Evolutionary conservation across 2,888 invertebrate genomes (phyloP).

Genomic region (Ochlodes sylvanus): DNA sequence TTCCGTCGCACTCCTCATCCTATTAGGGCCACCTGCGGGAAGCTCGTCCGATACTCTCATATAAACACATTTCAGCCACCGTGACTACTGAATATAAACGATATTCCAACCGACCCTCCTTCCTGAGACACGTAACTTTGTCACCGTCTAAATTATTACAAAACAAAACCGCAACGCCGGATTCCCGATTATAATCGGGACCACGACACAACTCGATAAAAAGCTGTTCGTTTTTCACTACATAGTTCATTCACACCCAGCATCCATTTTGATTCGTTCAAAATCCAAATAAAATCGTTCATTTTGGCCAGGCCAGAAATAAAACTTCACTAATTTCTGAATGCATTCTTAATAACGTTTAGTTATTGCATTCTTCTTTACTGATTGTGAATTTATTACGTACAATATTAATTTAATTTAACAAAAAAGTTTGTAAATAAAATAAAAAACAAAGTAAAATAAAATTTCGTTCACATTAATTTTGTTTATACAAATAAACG

Average conservation of each 20-base stretch:
- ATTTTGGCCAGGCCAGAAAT: constrained; percentile 71
- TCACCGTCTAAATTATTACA: constrained; percentile 67
- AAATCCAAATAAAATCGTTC: constrained; percentile 81
- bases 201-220: constrained; percentile 83
- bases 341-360: constrained; percentile 52
- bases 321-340: constrained; percentile 58
- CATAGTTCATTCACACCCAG: constrained; percentile 85
- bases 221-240: constrained; percentile 84
- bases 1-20: constrained; percentile 81
- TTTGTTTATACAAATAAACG: too few species aligned
- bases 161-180: constrained; percentile 74
- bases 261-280: constrained; percentile 86
- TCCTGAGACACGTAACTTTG: constrained; percentile 60
- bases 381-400: too few species aligned
- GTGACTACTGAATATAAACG: constrained; percentile 72
- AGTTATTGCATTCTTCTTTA: constrained; percentile 27
- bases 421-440: too few species aligned
- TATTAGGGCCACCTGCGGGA: constrained; percentile 81
- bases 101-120: constrained; percentile 59
- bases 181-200: constrained; percentile 77
- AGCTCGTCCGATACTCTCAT: constrained; percentile 74
- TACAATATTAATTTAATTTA: too few species aligned
- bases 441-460: too few species aligned
- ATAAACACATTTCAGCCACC: constrained; percentile 82
- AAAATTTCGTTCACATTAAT: too few species aligned